Base-by-base conservation (phyloP, 1,140 invertebrate genomes). In the Lordiphosa mommai region DNA sequence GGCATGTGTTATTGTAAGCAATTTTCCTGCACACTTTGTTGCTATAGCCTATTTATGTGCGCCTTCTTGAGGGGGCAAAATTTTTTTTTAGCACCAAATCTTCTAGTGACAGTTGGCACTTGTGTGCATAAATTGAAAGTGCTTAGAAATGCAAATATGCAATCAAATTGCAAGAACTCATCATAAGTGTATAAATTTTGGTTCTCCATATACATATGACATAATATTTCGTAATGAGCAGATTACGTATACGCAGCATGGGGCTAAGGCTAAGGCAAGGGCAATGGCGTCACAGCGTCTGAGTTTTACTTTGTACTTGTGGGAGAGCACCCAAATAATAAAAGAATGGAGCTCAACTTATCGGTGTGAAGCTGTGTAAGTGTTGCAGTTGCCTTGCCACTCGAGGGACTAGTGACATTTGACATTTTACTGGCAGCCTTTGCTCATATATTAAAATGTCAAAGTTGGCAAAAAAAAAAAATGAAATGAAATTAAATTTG, bases 111-210 rank as follows among this genome's bases (percentile, higher is more conserved):
- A 20, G n/a, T 9, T 29, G 10, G 5, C 10, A 8, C 30, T 53
- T 65, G 34, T 77, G 72, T 43, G 40, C 67, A 73, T 69, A 80
- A 57, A 65, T 80, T 59, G 16, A 70, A 74, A 53, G 48, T 69
- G 40, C 48, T 69, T 69, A 58, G 33, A 53, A 59, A 56, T 53
- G 50, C 43, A 32, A 49, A 53, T 27, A 40, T 36, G 37, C 51
- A 58, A 38, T 38, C 33, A 34, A 61, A 61, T 56, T 61, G 40
- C 38, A 46, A 61, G 48, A 36, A 49, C 10, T 27, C 12, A 44
- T 61, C 47, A 44, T 27, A 53, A 37, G 32, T 48, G 29, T 29
- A 50, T 48, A 49, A 53, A 61, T 27, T 27, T 27, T 13, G 20
- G 14, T 8, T 43, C 7, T 43, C 33, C 4, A 20, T 34, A 32